Evolutionary conservation across 2,113 vertebrate genomes (phyloP).

Genomic region (Sprattus sprattus): DNA sequence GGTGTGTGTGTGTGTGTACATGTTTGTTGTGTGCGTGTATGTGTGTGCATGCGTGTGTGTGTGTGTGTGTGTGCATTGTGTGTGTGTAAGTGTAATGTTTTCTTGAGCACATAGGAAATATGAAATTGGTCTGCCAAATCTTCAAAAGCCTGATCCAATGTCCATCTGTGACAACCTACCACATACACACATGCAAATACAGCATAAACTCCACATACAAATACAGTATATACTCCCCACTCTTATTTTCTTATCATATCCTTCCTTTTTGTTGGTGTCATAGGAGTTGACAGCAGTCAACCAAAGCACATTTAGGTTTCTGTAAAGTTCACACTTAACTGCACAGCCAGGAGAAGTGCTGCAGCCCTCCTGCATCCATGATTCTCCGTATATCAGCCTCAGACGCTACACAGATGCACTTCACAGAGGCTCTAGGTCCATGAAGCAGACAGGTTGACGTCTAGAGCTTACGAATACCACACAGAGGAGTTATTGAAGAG

Average conservation of each 20-base stretch:
- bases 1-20: too few species aligned
- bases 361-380: too few species aligned
- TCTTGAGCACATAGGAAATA: slow-evolving; percentile 37
- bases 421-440: too few species aligned
- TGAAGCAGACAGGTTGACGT: too few species aligned
- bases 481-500: too few species aligned
- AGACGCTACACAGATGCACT: too few species aligned
- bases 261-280: not conserved
- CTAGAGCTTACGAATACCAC: too few species aligned
- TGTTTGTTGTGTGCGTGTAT: not conserved
- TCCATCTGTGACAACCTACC: slow-evolving; percentile 63
- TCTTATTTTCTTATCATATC: not conserved
- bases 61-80: slow-evolving; percentile 7
- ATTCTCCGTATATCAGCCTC: too few species aligned
- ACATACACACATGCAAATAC: slow-evolving; percentile 1
- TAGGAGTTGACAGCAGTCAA: not conserved
- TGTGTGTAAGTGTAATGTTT: slow-evolving; percentile 21
- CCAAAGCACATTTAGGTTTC: not conserved
- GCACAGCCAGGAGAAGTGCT: not conserved
- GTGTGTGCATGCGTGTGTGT: slow-evolving; percentile 5
- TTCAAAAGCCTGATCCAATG: slow-evolving; percentile 71
- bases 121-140: slow-evolving; percentile 42
- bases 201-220: not conserved
- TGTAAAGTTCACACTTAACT: not conserved
- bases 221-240: not conserved